Evolutionary conservation across 1,140 invertebrate species (phyloP), one percentile per base, ranked within the genome.

Genomic region (Drosophila sturtevanti): DNA sequence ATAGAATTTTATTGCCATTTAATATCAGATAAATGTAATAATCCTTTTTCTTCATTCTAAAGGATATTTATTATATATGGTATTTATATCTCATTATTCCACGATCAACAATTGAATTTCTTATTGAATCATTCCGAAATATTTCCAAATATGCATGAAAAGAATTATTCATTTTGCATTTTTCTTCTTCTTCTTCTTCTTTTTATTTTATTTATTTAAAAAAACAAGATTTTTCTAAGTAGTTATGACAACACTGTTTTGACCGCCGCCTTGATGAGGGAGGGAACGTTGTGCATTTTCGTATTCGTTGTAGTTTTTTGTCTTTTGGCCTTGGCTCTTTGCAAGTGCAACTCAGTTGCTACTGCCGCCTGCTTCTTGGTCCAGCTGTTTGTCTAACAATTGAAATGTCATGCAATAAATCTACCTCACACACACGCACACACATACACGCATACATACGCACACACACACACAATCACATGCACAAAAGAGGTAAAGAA

Each of bases 391-490:
- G 84, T 87, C 82, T 84, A 87, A 87, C 84, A 87, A 87, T 87
- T 87, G 82, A 87, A 87, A 89, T 89, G 84, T 87, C 84, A 84
- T 84, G 82, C 82, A 79, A 89, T 87, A 87, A 87, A 87, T 87
- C 79, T 87, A 79, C 79, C 64, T 69, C 79, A 68, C 71, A 77
- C 64, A 65, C 65, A 63, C 61, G 34, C 71, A 35, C 52, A 44
- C 66, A 35, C 18, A 24, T 1, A 24, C 24, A 24, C 24, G 4
- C 24, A 31, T 38, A 37, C 41, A 68, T 63, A 22, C 62, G 54
- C 48, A 34, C 22, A 63, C 58, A 48, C 66, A 64, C 44, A 51
- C 63, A 41, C 54, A 58, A 34, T 44, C 48, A 41, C 63, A 66
- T 48, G 63, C 27, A 58, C 34, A 48, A 48, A 48, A 18, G 9